phyloP scores from a whole-genome alignment of 2,113 vertebrate genomes.

The Coreoperca whiteheadi region DNA sequence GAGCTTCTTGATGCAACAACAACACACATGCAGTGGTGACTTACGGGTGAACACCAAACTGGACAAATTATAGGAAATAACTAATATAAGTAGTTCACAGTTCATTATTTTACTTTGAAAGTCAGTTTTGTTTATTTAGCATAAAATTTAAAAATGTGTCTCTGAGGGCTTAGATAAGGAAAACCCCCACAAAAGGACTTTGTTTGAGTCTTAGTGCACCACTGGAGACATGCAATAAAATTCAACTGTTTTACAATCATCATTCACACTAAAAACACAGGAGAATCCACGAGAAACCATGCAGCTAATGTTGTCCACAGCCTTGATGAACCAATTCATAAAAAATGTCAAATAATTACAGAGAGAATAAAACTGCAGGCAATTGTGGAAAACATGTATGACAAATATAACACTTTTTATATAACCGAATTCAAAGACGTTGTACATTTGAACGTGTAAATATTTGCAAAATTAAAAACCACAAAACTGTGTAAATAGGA shows the following conservation, averaged over 20 bases:
- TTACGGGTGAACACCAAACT: neutral
- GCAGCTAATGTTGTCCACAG: neutral
- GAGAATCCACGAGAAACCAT: neutral
- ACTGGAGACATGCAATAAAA: neutral
- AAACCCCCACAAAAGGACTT: neutral
- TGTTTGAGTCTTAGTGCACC: neutral
- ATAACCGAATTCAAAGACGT: neutral
- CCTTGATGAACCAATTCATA: neutral
- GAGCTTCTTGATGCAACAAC: neutral
- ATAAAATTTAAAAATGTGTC: neutral
- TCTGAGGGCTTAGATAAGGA: neutral
- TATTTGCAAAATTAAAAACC: neutral
- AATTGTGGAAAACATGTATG: neutral
- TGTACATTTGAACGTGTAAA: neutral
- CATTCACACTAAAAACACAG: neutral
- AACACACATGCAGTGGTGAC: neutral
- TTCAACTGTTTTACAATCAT: neutral
- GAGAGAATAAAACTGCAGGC: neutral
- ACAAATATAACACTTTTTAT: neutral
- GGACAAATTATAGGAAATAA: neutral
- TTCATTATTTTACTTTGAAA: neutral
- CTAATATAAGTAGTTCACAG: neutral
- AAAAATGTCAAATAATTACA: neutral
- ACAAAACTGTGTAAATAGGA: neutral
- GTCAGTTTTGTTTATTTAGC: neutral